These are phyloP conservation scores for Alsophila aescularia DNA, from an alignment of 2,888 invertebrate genomes.

Conservation along the genomic window DNA sequence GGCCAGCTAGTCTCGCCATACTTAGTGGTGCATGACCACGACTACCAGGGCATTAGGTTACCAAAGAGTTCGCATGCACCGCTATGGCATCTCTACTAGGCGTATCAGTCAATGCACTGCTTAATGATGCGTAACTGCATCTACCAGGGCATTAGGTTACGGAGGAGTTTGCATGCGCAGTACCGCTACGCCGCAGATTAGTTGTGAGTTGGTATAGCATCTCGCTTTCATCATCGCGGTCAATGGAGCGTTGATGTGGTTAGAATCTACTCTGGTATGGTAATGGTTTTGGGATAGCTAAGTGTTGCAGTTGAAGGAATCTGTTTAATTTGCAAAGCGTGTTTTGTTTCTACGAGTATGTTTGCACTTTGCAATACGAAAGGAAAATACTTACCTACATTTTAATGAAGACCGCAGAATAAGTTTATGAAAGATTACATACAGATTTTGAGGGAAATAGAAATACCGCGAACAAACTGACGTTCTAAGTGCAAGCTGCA, in stretches of 20 bases:
- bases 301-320: background rate
- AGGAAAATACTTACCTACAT: no score
- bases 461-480: no score
- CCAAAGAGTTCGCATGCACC: conserved; percentile 9
- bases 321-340: no score
- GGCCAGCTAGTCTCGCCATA: background rate
- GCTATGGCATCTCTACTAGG: conserved; percentile 5
- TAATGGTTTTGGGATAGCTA: background rate
- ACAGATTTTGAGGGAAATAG: no score
- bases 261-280: conserved; percentile 12
- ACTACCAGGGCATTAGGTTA: conserved; percentile 13
- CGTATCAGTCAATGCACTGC: conserved; percentile 19
- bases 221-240: conserved; percentile 45
- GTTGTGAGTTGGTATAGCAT: conserved; percentile 27
- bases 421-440: no score
- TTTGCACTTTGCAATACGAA: no score
- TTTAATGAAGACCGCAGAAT: no score
- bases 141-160: conserved; percentile 54
- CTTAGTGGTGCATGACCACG: conserved; percentile 1
- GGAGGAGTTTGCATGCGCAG: conserved; percentile 41
- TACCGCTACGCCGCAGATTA: conserved; percentile 29
- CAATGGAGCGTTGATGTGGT: conserved; percentile 44
- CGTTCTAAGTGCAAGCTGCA: no score
- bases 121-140: conserved; percentile 33
- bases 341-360: no score